phyloP scores from a whole-genome alignment of 2,113 vertebrate genomes.

The Lepidothrix coronata region DNA sequence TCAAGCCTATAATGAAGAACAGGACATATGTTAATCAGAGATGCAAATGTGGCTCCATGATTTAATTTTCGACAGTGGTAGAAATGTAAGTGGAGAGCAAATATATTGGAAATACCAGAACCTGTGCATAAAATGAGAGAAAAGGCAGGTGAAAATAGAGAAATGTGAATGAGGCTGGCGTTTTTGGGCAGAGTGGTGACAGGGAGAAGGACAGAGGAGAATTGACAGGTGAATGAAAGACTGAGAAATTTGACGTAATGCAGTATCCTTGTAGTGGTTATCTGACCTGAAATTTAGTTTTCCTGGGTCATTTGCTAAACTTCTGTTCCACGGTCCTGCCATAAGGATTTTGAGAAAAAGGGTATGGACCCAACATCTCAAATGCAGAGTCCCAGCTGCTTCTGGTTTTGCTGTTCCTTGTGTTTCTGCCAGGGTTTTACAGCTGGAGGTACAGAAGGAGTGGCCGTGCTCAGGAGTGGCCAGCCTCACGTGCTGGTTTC shows the following conservation, averaged over 20 bases:
- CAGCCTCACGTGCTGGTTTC: rapidly evolving
- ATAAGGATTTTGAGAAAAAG: background rate
- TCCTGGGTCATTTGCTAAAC: background rate
- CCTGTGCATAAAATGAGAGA: background rate
- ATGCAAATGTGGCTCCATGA: background rate
- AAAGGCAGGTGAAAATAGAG: background rate
- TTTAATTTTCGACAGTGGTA: background rate
- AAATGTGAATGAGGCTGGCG: background rate
- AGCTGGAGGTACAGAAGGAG: background rate
- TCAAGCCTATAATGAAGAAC: background rate
- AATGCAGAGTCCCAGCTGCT: background rate
- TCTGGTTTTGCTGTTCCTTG: background rate
- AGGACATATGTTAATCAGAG: background rate
- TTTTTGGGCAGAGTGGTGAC: background rate
- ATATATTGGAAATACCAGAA: background rate
- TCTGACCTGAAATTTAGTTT: background rate
- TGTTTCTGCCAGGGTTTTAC: background rate
- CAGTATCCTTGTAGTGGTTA: background rate
- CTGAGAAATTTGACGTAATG: background rate
- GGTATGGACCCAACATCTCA: background rate
- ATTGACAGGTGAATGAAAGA: background rate
- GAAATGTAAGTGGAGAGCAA: background rate
- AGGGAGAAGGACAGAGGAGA: background rate
- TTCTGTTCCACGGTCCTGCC: background rate
- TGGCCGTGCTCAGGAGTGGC: rapidly evolving